Evolutionary conservation across 2,113 vertebrate species (phyloP).

Genomic region (Parotia lawesii): DNA sequence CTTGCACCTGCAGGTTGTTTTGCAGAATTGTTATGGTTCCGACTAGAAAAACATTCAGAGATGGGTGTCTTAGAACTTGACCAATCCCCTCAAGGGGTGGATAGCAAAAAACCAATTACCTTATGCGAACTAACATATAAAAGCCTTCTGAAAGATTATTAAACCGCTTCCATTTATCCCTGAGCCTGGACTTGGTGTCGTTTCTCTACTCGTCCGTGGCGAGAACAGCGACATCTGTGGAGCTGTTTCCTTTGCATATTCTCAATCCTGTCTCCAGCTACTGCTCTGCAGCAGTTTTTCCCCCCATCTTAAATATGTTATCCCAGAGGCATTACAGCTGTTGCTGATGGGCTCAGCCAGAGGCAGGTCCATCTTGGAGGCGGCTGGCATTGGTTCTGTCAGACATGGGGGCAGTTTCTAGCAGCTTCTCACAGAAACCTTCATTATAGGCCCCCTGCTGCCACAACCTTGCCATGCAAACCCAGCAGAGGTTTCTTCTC

Average conservation of each 20-base stretch:
- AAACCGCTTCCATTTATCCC: too few relatives aligned
- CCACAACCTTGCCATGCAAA: not conserved
- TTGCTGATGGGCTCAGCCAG: not conserved
- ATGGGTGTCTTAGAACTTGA: too few relatives aligned
- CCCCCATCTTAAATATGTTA: not conserved
- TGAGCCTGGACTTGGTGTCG: too few relatives aligned
- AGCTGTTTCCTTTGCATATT: not conserved
- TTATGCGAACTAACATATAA: too few relatives aligned
- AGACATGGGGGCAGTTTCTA: not conserved
- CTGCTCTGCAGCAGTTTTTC: not conserved
- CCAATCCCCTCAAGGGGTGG: too few relatives aligned
- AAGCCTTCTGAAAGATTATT: too few relatives aligned
- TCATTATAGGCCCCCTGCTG: not conserved
- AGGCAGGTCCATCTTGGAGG: fast-evolving
- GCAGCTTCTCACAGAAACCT: not conserved
- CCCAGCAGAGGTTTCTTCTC: not conserved
- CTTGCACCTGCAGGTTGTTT: too few relatives aligned
- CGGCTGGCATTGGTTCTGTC: fast-evolving
- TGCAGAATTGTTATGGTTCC: too few relatives aligned
- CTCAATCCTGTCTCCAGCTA: not conserved
- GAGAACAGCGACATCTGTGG: not conserved
- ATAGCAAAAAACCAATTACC: too few relatives aligned
- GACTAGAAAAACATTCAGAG: too few relatives aligned
- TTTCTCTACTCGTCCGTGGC: too few relatives aligned
- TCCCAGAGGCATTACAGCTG: fast-evolving